Evolutionary conservation across 2,888 invertebrate genomes (phyloP).

Genomic region (Dichetophora obliterata): DNA sequence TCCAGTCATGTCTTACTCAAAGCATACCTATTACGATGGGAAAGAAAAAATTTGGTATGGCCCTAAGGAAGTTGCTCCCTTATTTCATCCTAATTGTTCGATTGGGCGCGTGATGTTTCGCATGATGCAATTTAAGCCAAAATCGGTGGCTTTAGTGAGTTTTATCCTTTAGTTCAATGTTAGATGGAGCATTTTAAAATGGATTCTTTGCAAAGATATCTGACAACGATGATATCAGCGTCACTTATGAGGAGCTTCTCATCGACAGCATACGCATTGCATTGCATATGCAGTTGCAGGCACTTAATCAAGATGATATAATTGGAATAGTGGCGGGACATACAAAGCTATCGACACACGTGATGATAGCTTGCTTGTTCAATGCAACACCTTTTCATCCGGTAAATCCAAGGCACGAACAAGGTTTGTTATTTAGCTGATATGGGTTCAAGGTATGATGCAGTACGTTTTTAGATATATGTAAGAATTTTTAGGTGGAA

Average conservation of each 20-base stretch:
- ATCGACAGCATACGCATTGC: background rate
- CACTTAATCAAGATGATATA: background rate
- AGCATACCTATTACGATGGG: background rate
- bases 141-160: slow-evolving; percentile 10
- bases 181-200: background rate
- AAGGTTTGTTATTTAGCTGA: background rate
- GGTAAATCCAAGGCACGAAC: background rate
- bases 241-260: slow-evolving; percentile 6
- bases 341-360: background rate
- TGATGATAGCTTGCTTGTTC: background rate
- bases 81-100: slow-evolving; percentile 10
- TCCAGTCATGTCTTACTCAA: background rate
- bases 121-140: slow-evolving; percentile 16
- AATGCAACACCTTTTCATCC: slow-evolving; percentile 8
- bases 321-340: slow-evolving; percentile 4
- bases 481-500: too few relatives aligned
- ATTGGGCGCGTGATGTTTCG: background rate
- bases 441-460: background rate
- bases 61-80: background rate
- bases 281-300: background rate
- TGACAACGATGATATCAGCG: background rate
- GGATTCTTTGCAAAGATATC: background rate
- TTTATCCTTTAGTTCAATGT: background rate
- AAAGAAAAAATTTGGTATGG: slow-evolving; percentile 7
- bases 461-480: too few relatives aligned